Evolutionary conservation across 2,113 vertebrate genomes (phyloP).

Genomic region (Gymnogyps californianus): DNA sequence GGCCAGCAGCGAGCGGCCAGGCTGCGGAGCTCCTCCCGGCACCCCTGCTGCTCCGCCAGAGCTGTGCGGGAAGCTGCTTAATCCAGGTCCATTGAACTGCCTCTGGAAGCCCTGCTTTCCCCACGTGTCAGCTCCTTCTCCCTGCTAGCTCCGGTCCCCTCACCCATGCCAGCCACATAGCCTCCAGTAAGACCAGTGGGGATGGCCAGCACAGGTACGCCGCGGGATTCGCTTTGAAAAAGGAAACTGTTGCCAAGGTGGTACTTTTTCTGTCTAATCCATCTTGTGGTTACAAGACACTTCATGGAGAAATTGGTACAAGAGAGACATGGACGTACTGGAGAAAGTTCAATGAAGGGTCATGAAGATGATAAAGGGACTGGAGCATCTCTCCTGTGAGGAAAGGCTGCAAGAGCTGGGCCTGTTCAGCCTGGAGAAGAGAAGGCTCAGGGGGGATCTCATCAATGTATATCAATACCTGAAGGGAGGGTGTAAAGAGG

Average conservation of each 20-base stretch:
- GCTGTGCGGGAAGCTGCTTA: not conserved
- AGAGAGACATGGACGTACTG: not conserved
- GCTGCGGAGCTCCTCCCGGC: not conserved
- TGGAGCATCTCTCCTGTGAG: not conserved
- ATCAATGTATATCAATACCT: not conserved
- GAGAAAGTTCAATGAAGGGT: not conserved
- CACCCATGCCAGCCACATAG: not conserved
- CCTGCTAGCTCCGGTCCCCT: not conserved
- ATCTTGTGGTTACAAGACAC: not conserved
- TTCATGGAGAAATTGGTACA: not conserved
- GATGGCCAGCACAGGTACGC: not conserved
- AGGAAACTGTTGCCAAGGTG: not conserved
- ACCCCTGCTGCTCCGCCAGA: not conserved
- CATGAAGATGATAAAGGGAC: not conserved
- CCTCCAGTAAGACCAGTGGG: too few species aligned
- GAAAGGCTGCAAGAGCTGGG: not conserved
- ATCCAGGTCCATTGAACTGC: not conserved
- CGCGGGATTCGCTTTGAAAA: fast-evolving
- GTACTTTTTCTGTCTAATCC: not conserved
- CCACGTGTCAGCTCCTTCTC: not conserved
- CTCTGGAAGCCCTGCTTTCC: not conserved
- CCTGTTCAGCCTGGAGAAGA: not conserved
- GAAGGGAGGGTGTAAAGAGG: not conserved
- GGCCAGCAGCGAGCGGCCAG: not conserved
- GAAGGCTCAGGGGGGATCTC: not conserved